Percentiles rank a stretch among this genome's conserved stretches.
These are phyloP conservation scores for Platycheirus rosarum DNA, from an alignment of 2,888 invertebrate genomes.

Conservation along the genomic window DNA sequence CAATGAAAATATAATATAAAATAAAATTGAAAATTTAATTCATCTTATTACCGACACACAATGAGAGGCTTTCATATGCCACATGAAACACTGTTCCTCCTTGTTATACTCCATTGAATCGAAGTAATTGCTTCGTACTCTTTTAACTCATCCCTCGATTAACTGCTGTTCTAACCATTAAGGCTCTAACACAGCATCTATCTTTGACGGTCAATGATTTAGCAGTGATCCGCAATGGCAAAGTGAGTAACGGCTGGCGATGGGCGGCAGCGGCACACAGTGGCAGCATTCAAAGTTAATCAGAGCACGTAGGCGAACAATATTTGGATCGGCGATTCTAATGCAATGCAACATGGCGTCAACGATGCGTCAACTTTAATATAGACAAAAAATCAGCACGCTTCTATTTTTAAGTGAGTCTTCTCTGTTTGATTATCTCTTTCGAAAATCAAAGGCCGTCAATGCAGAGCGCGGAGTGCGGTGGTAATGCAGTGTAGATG, in stretches of 20 bases:
- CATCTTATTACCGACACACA: conserved; percentile 25
- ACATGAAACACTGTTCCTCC: conserved; percentile 43
- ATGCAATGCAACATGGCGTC: conserved; percentile 45
- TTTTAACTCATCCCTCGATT: conserved; percentile 17
- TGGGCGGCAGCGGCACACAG: conserved; percentile 1
- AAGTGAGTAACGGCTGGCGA: conserved; percentile 33
- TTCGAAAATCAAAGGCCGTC: conserved; percentile 28
- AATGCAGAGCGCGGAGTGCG: not conserved
- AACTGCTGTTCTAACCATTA: conserved; percentile 53
- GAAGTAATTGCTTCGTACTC: conserved; percentile 46
- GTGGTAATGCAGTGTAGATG: conserved; percentile 8
- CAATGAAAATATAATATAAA: not conserved
- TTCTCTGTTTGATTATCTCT: conserved; percentile 16
- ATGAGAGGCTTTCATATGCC: conserved; percentile 37
- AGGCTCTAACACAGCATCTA: conserved; percentile 24
- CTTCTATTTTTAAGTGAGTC: conserved; percentile 40
- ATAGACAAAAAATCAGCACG: conserved; percentile 22
- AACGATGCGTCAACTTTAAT: conserved; percentile 65
- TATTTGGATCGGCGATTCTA: conserved; percentile 30
- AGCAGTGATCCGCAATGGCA: conserved; percentile 6
- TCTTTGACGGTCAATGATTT: conserved; percentile 61
- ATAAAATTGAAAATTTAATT: not conserved
- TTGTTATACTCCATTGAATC: conserved; percentile 48
- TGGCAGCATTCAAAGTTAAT: conserved; percentile 53
- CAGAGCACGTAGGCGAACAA: conserved; percentile 57